These are phyloP conservation scores for Leptobrachium leishanense DNA, from an alignment of 2,113 vertebrate species.

Conservation along the genomic window DNA sequence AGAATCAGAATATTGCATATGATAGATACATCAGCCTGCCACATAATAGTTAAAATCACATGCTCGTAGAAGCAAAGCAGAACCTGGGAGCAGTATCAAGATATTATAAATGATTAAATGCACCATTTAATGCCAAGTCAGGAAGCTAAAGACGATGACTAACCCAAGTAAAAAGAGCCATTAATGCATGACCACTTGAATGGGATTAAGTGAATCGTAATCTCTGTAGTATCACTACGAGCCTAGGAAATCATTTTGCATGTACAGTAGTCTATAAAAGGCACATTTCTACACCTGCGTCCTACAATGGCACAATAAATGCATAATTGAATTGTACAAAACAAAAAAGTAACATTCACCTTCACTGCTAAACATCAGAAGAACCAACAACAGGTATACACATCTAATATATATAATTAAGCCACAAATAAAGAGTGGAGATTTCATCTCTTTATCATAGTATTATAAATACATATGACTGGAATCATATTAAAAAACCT, in stretches of 20 bases:
- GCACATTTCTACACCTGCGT: too few species aligned
- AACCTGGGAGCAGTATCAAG: neutral
- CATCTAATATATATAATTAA: too few species aligned
- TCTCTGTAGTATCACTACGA: neutral
- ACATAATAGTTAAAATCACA: neutral
- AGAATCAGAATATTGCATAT: too few species aligned
- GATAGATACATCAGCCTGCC: neutral
- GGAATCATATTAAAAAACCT: too few species aligned
- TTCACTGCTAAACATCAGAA: too few species aligned
- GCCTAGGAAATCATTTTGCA: neutral
- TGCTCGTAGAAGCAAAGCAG: neutral
- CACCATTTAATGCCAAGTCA: constrained; percentile 6
- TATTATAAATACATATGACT: too few species aligned
- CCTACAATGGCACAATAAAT: too few species aligned
- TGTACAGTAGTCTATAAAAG: neutral
- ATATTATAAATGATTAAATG: neutral
- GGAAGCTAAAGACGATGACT: constrained; percentile 5
- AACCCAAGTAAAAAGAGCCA: constrained; percentile 24
- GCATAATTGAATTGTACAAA: too few species aligned
- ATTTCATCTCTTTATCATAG: too few species aligned
- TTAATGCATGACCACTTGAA: constrained; percentile 8
- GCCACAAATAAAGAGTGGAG: too few species aligned
- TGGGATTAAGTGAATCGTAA: constrained; percentile 13
- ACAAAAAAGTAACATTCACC: too few species aligned
- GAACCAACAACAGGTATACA: too few species aligned